Evolutionary conservation across 1,140 invertebrate species (phyloP).

Genomic region (fruit fly (Drosophila melanogaster)): DNA sequence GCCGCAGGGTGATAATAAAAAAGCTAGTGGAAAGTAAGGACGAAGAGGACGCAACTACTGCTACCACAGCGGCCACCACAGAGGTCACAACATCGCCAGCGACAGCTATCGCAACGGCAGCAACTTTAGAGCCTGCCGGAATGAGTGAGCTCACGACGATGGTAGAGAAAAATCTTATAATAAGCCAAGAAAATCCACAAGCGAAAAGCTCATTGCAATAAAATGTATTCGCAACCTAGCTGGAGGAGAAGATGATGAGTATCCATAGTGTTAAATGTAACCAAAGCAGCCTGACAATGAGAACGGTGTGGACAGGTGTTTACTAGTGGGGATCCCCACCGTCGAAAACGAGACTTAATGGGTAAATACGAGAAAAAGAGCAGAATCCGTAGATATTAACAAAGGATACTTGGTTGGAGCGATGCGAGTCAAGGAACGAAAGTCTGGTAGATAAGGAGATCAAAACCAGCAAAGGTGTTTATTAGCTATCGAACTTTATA

Average conservation of each 20-base stretch:
- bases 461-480: constrained; percentile 40
- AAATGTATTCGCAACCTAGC: constrained; percentile 51
- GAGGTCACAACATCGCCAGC: constrained; percentile 7
- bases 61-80: constrained; percentile 17
- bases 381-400: constrained; percentile 57
- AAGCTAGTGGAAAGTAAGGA: constrained; percentile 63
- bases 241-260: constrained; percentile 43
- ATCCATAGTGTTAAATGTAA: constrained; percentile 52
- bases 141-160: constrained; percentile 47
- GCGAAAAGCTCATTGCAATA: constrained; percentile 43
- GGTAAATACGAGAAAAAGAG: constrained; percentile 32
- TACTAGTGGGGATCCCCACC: constrained; percentile 47
- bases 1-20: constrained; percentile 58
- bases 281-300: constrained; percentile 53
- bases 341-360: constrained; percentile 67
- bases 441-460: background rate
- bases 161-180: constrained; percentile 71
- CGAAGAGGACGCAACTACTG: constrained; percentile 49
- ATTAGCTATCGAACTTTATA: constrained; percentile 49
- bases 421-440: constrained; percentile 6
- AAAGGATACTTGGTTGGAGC: constrained; percentile 19
- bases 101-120: constrained; percentile 14
- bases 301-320: constrained; percentile 43
- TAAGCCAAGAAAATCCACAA: constrained; percentile 38
- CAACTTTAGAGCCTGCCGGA: constrained; percentile 11